phyloP scores from a whole-genome alignment of 2,888 invertebrate genomes.

The Taphrorychus bicolor region DNA sequence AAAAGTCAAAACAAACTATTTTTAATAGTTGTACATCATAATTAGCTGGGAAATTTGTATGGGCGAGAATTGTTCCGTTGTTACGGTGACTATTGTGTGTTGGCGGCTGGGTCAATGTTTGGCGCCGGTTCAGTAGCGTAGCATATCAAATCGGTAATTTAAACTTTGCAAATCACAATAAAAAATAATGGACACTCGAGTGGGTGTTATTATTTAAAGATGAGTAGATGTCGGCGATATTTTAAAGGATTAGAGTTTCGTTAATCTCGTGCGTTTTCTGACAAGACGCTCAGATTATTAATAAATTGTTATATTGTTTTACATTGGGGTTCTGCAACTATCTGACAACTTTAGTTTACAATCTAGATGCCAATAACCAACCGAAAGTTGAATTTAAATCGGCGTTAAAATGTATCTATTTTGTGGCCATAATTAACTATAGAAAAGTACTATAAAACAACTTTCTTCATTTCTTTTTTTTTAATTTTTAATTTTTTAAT shows the following conservation, averaged over 20 bases:
- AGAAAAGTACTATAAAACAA: too few species aligned
- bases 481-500: too few species aligned
- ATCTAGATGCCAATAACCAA: too few species aligned
- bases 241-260: neutral
- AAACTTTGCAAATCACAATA: neutral
- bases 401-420: too few species aligned
- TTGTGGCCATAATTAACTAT: too few species aligned
- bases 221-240: neutral
- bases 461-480: too few species aligned
- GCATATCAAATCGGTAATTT: neutral
- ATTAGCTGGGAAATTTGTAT: conserved; percentile 31
- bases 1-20: neutral
- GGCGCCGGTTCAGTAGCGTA: conserved; percentile 44
- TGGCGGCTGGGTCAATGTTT: conserved; percentile 47
- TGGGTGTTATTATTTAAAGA: neutral
- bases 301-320: too few species aligned
- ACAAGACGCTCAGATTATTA: too few species aligned
- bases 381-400: too few species aligned
- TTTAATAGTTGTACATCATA: conserved; percentile 7
- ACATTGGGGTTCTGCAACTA: too few species aligned
- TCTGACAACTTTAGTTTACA: too few species aligned
- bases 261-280: too few species aligned
- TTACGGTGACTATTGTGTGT: conserved; percentile 31
- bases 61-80: conserved; percentile 33
- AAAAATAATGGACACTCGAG: neutral